Base-by-base conservation (phyloP, 23 tunicate species). In the Styela clava region DNA sequence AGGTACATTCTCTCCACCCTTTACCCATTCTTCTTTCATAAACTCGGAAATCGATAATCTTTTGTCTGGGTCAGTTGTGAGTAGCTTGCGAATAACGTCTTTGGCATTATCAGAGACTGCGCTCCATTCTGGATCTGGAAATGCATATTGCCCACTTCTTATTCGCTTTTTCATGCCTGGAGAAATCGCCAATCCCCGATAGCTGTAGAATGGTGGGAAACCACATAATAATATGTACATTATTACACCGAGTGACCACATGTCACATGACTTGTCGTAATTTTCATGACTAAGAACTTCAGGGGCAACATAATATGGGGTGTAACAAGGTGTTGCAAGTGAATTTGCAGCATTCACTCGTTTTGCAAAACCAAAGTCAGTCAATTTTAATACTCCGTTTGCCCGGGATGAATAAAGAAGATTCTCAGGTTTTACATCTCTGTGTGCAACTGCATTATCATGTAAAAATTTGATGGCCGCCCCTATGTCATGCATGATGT, bases 241-340 rank as follows among this genome's bases (percentile, higher is more conserved):
- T 70, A 94, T 94, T 74, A 94, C 98, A n/a, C 98, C 98, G 23
- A 94, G 79, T 5, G 98, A 94, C 98, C 98, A 94, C 93, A 94
- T 88, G 79, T 94, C 98, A 85, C 98, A 94, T 5, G 98, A 94
- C 36, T 88, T 94, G 89, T 94, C 98, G 72, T 94, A 94, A 61
- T 88, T 87, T 67, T 94, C 94, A 9, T 86, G 84, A n/a, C 94
- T 89, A 25, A 94, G 85, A 5, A 94, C 98, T 78, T 94, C 98
- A 61, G 98, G 98, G 7, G 98, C 98, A 33, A 87, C 97, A 64
- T 92, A 92, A 74, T 92, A 92, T 1, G 97, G 97, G 22, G 97
- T 92, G 79, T 87, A 92, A 37, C 97, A 92, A 28, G 97, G 97
- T 12, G 97, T 92, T 1, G 82, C 79, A 22, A 92, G 84, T 3